Percentiles rank a stretch among this genome's conserved stretches.
These are phyloP conservation scores for Spinus pinus DNA, from an alignment of 2,797 vertebrate species.

Conservation along the genomic window DNA sequence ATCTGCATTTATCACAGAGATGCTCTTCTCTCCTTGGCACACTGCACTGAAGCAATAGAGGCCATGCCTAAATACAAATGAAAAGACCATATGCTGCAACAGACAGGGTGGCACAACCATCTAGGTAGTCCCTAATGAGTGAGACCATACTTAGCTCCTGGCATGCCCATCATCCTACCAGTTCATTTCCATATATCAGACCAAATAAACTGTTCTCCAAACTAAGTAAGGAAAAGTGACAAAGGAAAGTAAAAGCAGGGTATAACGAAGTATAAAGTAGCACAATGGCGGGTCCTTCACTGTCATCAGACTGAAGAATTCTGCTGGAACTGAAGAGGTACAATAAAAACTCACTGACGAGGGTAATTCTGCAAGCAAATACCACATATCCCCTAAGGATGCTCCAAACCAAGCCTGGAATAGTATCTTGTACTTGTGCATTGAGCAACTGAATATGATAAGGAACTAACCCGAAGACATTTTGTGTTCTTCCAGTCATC, in stretches of 20 bases:
- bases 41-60: not conserved
- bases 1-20: constrained; percentile 16
- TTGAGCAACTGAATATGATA: not conserved
- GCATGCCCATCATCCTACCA: not conserved
- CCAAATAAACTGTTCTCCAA: not conserved
- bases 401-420: not conserved
- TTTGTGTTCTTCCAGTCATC: not conserved
- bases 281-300: not conserved
- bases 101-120: not conserved
- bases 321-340: not conserved
- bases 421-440: not conserved
- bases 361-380: not conserved
- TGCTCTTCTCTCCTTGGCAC: not conserved
- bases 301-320: not conserved
- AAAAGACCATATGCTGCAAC: not conserved
- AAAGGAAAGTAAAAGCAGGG: not conserved
- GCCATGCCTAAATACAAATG: not conserved
- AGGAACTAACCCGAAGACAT: not conserved
- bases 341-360: not conserved
- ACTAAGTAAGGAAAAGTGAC: not conserved
- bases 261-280: not conserved
- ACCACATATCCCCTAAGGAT: not conserved
- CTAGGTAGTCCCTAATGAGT: not conserved
- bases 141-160: not conserved
- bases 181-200: not conserved